Evolutionary conservation across 2,797 vertebrate genomes (phyloP).

Genomic region (Sebastes iracundus): DNA sequence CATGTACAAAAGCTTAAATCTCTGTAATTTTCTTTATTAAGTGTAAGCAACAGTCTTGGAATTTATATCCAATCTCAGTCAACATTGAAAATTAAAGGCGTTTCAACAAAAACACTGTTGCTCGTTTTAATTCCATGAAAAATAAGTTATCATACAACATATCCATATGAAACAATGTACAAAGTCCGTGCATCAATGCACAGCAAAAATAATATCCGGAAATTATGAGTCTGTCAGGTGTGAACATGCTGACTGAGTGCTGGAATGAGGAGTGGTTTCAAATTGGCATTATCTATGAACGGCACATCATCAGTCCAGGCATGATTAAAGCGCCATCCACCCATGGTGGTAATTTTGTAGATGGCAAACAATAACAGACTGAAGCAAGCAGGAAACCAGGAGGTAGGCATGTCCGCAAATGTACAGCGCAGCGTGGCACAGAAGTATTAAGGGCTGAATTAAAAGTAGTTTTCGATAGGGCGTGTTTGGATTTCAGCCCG

Average conservation of each 20-base stretch:
- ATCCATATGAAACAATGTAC: constrained; percentile 92
- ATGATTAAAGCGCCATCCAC: constrained; percentile 72
- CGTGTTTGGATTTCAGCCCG: constrained; percentile 84
- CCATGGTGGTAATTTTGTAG: constrained; percentile 25
- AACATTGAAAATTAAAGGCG: constrained; percentile 81
- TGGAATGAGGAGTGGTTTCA: constrained; percentile 26
- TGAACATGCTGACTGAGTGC: constrained; percentile 27
- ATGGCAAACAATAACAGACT: constrained; percentile 35
- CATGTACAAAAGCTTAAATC: constrained; percentile 52
- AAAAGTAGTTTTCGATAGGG: constrained; percentile 35
- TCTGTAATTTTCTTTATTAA: constrained; percentile 68
- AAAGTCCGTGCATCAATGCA: constrained; percentile 87
- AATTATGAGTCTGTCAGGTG: constrained; percentile 38
- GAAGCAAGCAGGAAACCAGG: constrained; percentile 38
- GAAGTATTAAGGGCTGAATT: constrained; percentile 39
- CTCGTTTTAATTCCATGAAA: constrained; percentile 90
- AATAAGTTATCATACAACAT: constrained; percentile 91
- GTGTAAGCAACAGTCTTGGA: constrained; percentile 88
- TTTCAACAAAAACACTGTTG: constrained; percentile 83
- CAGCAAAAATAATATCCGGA: constrained; percentile 58
- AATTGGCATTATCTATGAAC: constrained; percentile 34
- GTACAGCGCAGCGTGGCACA: constrained; percentile 34
- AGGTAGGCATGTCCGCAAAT: constrained; percentile 60
- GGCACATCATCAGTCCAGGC: constrained; percentile 88
- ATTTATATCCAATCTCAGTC: constrained; percentile 86